These are phyloP conservation scores for Batillaria attramentaria DNA, from an alignment of 1,140 invertebrate species.

Conservation along the genomic window DNA sequence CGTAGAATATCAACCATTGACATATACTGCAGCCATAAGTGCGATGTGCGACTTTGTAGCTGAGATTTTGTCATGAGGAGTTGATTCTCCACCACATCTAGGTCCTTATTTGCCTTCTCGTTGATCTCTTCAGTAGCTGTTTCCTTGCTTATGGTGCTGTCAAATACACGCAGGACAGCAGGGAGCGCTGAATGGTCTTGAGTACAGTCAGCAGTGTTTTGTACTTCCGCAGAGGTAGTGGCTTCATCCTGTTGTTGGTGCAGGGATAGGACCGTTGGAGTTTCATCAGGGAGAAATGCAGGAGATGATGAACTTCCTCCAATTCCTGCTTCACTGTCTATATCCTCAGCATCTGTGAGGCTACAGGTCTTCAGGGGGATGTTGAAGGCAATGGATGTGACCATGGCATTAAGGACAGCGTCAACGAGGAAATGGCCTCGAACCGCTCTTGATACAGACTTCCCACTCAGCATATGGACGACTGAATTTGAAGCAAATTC, in stretches of 20 bases:
- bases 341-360: too few relatives aligned
- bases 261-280: too few relatives aligned
- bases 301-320: too few relatives aligned
- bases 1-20: constrained; percentile 43
- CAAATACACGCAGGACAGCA: background rate
- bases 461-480: constrained; percentile 67
- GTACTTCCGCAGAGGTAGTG: too few relatives aligned
- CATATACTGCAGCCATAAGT: constrained; percentile 46
- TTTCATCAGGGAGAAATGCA: too few relatives aligned
- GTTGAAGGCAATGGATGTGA: constrained; percentile 17
- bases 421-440: constrained; percentile 67
- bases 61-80: too few relatives aligned
- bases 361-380: background rate
- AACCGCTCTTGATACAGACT: constrained; percentile 69
- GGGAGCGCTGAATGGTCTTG: background rate
- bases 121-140: background rate
- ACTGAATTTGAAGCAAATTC: constrained; percentile 57
- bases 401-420: constrained; percentile 36
- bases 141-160: background rate
- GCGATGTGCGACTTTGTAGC: background rate
- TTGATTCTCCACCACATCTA: background rate
- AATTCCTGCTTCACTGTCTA: too few relatives aligned
- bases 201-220: too few relatives aligned
- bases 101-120: background rate
- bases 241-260: too few relatives aligned